These are phyloP conservation scores for Drosophila pandora DNA, from an alignment of 1,140 invertebrate species.

Conservation along the genomic window DNA sequence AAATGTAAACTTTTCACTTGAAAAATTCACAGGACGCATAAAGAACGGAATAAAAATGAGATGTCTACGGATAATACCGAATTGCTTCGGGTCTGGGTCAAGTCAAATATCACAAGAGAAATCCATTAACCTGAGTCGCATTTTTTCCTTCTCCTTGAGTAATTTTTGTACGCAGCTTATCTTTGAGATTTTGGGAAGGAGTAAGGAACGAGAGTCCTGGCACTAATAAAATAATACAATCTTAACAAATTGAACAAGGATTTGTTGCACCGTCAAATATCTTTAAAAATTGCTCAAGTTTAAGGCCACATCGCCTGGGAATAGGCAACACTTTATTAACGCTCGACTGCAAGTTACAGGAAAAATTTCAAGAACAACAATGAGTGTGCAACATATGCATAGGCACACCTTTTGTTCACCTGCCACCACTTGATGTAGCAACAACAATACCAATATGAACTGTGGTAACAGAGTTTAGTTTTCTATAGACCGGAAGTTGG, in stretches of 20 bases:
- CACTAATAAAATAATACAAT: neutral
- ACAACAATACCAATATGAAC: constrained; percentile 18
- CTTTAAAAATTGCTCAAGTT: constrained; percentile 39
- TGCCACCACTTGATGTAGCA: constrained; percentile 51
- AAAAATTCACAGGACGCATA: constrained; percentile 53
- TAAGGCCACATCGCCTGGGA: constrained; percentile 48
- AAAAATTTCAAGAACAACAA: constrained; percentile 21
- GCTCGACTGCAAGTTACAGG: constrained; percentile 40
- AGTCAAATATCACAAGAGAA: constrained; percentile 77
- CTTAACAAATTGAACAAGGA: too few species aligned
- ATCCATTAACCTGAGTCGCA: constrained; percentile 71
- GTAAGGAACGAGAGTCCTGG: neutral
- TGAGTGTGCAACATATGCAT: constrained; percentile 61
- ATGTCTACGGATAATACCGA: constrained; percentile 46
- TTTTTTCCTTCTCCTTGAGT: constrained; percentile 50
- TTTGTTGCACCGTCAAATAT: too few species aligned
- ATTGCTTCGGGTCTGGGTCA: constrained; percentile 29
- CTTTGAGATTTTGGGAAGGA: constrained; percentile 18
- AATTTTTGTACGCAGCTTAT: constrained; percentile 45
- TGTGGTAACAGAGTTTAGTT: constrained; percentile 54
- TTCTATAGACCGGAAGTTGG: constrained; percentile 72
- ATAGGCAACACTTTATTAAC: constrained; percentile 55
- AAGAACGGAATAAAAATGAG: constrained; percentile 61
- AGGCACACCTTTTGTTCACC: constrained; percentile 62
- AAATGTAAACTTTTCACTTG: constrained; percentile 79